Evolutionary conservation across 1,140 invertebrate genomes (phyloP), one percentile per base, ranked within the genome.

Genomic region (Megalopta genalis): DNA sequence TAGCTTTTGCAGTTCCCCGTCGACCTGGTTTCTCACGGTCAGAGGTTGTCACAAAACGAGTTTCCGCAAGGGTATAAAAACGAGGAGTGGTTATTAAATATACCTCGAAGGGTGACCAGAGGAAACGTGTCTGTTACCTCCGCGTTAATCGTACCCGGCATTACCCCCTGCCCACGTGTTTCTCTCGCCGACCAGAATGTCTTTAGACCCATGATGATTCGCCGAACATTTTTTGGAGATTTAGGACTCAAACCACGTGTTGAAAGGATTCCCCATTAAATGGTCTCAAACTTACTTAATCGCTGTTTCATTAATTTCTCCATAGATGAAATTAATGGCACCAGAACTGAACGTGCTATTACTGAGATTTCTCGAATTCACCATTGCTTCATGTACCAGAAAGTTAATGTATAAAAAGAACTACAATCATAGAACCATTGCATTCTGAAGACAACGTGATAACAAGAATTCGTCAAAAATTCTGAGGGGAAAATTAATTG

Each of bases 81-180:
- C 84, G 39, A 82, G 77, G 49, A 85, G 72, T 66, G 73, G 73
- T 86, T 85, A 85, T 86, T 82, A 85, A 85, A 85, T 86, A 82
- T 82, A 83, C 72, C 54, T 79, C 67, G 67, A 85, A 85, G 59
- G 59, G 75, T 68, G 71, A 82, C 66, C 65, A 74, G 54, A 72
- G 69, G 7, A 79, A 82, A 82, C 46, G 63, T 49, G 82, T 78
- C 18, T 60, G 76, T 85, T 86, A 75, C 67, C 54, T 63, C 25
- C 42, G 60, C 74, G 60, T 82, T 80, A 68, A 79, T 80, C 52
- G 49, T 46, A 57, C 54, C 14, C 73, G 46, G 42, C 39, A 62
- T 66, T 82, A 54, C 70, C 21, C 27, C 5, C n/a, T 39, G 69
- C 62, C 10, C 42, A 21, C 32, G 42, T 5, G 27, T 21, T 62